Base-by-base conservation (phyloP, 2,797 vertebrate genomes). In the Hoplostethus atlanticus region DNA sequence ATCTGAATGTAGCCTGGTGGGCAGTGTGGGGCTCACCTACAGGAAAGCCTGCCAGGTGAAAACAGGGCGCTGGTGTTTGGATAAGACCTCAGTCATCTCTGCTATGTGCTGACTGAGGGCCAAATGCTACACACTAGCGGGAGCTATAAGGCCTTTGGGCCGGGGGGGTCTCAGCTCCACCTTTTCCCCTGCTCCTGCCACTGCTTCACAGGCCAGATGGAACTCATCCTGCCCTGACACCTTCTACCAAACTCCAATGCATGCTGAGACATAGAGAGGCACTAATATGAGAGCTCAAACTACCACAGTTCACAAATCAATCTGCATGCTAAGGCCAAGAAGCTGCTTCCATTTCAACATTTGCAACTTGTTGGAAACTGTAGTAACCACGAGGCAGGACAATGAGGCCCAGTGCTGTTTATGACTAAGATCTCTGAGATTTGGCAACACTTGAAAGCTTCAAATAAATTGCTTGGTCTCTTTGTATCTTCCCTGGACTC, bases 1-100 rank as follows among this genome's bases (percentile, higher is more conserved):
- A 50, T 74, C 28, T 75, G 82, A 91, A 79, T 73, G 76, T 63
- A 71, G 64, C 61, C 78, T 40, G 60, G 71, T 66, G 78, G 73
- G 74, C 83, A 77, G 61, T 58, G 46, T 52, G 63, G 48, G 64
- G 68, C 76, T 89, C 88, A 87, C 89, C 88, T 89, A 84, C 86
- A 92, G 87, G 84, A 93, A 92, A 65, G 74, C 64, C 77, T 81
- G 83, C 82, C 84, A 94, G 93, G 92, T 94, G 91, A 87, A 91
- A 92, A 92, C 89, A 90, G 69, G 64, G 69, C 66, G 76, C 71
- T 69, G 70, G 64, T 94, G 90, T 94, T 94, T 94, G 86, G 83
- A 83, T 91, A 86, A 93, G 91, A 89, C 93, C 91, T 91, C 92
- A 93, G 86, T 76, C 87, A 92, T 93, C 81, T 83, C 68, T 80